Evolutionary conservation across 2,797 vertebrate species (phyloP).

Genomic region (Novumbra hubbsi): DNA sequence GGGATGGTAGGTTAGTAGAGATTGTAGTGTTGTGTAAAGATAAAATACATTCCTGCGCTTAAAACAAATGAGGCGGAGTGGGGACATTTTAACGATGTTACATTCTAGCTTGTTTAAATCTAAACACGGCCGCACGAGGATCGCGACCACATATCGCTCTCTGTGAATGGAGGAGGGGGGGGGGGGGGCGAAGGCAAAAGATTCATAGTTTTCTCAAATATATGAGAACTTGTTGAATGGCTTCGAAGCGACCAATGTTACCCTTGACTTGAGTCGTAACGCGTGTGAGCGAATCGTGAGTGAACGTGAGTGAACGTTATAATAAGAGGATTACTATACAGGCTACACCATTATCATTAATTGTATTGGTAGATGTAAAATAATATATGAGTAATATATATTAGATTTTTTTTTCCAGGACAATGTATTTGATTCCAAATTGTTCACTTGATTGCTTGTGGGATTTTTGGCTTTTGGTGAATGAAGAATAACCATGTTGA

Average conservation of each 20-base stretch:
- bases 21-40: not conserved
- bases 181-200: constrained; percentile 21
- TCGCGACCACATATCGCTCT: constrained; percentile 2
- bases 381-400: not conserved
- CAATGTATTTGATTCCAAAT: not conserved
- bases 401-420: not conserved
- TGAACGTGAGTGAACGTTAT: not conserved
- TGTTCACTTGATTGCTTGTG: not conserved
- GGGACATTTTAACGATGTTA: not conserved
- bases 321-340: not conserved
- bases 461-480: not conserved
- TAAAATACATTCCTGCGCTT: not conserved
- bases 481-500: not conserved
- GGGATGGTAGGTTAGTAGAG: not conserved
- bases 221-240: constrained; percentile 11
- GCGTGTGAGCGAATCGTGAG: not conserved
- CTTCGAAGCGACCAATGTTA: not conserved
- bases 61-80: not conserved
- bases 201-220: constrained; percentile 11
- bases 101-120: constrained; percentile 19
- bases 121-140: constrained; percentile 12
- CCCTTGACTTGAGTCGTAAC: not conserved
- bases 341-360: not conserved
- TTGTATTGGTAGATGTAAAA: not conserved
- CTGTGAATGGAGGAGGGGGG: constrained; percentile 16